These are phyloP conservation scores for Toxotes jaculatrix DNA, from an alignment of 2,113 vertebrate species.

Conservation along the genomic window DNA sequence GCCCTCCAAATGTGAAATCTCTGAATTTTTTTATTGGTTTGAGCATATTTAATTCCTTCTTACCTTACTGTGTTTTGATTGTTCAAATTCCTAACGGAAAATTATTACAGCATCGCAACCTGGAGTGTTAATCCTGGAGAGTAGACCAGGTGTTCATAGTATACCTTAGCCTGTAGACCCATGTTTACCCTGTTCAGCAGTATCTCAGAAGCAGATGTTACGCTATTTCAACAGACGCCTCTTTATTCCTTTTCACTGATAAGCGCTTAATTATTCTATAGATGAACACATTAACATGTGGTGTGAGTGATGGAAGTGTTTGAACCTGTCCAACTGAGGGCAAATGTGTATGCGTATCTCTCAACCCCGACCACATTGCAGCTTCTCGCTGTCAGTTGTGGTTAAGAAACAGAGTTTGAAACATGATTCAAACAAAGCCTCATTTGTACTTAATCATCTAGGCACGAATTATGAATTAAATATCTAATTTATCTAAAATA, in stretches of 20 bases:
- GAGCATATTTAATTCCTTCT: neutral
- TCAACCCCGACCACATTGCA: no score
- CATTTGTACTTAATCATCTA: no score
- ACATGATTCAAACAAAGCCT: neutral
- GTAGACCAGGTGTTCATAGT: neutral
- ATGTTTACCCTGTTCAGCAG: neutral
- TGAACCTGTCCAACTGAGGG: neutral
- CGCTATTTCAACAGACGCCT: conserved; percentile 32
- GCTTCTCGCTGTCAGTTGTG: neutral
- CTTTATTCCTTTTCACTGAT: conserved; percentile 19
- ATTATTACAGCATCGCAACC: neutral
- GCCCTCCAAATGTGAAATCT: neutral
- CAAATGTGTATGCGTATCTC: neutral
- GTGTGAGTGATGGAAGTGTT: neutral
- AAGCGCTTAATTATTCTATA: neutral
- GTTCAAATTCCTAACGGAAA: neutral
- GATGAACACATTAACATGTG: neutral
- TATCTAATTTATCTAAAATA: neutral
- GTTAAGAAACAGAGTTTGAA: neutral
- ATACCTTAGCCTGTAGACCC: neutral
- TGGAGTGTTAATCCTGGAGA: neutral
- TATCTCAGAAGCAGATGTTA: conserved; percentile 35
- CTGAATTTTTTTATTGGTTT: neutral
- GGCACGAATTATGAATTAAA: no score
- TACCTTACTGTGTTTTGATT: neutral